Evolutionary conservation across 2,888 invertebrate genomes (phyloP), one percentile per base, ranked within the genome.

Genomic region (Leptinotarsa haldemani): DNA sequence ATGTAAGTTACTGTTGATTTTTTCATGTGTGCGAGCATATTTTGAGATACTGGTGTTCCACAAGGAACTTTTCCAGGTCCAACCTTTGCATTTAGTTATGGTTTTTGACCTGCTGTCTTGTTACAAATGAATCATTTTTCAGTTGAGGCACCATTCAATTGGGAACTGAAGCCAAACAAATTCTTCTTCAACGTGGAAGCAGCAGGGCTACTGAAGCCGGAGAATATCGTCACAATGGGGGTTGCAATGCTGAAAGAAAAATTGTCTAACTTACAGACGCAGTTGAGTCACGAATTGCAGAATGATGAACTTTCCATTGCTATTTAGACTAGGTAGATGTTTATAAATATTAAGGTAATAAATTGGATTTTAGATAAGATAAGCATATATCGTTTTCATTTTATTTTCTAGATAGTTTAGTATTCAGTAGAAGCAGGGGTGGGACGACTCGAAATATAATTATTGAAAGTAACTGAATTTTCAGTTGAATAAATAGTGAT

Each of bases 161-260:
- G 97, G 92, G 94, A 95, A 86, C 95, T 95, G 1, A 98, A 97
- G 85, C 98, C 99, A 2, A 97, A 97, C 86, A 99, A 98, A 88
- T 99, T 97, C 88, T 99, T 92, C 88, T 97, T 94, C 85, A 98
- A 98, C 88, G 97, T 99, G 0, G 99, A 99, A 87, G 95, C 98
- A 2, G 93, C 96, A 16, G 99, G 99, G 3, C 94, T 98, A 0
- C 88, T 99, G 4, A 95, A 95, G 84, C 98, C 99, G 0, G 98
- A 99, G 87, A 98, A 96, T 85, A 98, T 99, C 83, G 97, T 99
- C 0, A 91, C 96, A 80, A 97, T 97, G 93, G 98, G 98, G 1
- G 94, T 99, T 46, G 93, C 94, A 50, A 94, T 95, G 72, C 89
- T 99, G 56, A 99, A 98, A 88, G 97, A 96, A 85, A 99, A 99